phyloP scores from a whole-genome alignment of 2,888 invertebrate genomes.

The Pseudoips prasinana region DNA sequence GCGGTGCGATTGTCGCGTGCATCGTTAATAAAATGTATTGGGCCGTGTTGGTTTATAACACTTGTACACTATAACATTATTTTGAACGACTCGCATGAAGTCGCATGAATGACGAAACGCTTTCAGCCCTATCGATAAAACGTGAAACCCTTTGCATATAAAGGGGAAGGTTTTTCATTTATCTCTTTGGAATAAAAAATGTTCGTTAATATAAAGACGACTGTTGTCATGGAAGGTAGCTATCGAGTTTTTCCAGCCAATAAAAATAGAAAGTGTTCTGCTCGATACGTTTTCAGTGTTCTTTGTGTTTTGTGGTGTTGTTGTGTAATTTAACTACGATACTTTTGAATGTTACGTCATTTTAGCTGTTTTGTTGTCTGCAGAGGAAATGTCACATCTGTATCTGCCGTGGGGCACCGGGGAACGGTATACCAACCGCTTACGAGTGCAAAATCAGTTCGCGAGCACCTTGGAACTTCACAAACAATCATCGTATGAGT shows the following conservation, averaged over 20 bases:
- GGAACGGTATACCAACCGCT: constrained; percentile 66
- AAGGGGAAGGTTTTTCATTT: constrained; percentile 59
- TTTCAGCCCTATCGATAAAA: constrained; percentile 67
- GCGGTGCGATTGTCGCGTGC: constrained; percentile 26
- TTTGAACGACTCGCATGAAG: constrained; percentile 33
- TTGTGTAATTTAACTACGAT: constrained; percentile 11
- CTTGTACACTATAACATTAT: constrained; percentile 26
- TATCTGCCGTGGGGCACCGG: constrained; percentile 89
- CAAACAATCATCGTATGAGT: constrained; percentile 68
- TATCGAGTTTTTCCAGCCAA: constrained; percentile 25
- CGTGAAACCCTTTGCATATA: constrained; percentile 61
- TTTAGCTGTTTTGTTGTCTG: constrained; percentile 42
- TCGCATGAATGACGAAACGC: constrained; percentile 39
- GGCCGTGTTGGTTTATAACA: constrained; percentile 23
- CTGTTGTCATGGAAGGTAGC: constrained; percentile 63
- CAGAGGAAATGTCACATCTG: constrained; percentile 91
- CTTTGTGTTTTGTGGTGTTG: constrained; percentile 4
- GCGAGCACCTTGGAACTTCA: constrained; percentile 72
- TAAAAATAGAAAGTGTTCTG: constrained; percentile 28
- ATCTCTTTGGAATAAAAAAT: constrained; percentile 44
- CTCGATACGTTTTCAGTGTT: constrained; percentile 10
- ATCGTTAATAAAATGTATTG: constrained; percentile 13
- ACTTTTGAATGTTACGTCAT: constrained; percentile 4
- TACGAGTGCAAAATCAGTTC: constrained; percentile 72
- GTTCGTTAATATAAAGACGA: constrained; percentile 56